Base-by-base conservation (phyloP, 2,797 vertebrate species). In the Hypotaenidia okinawae region DNA sequence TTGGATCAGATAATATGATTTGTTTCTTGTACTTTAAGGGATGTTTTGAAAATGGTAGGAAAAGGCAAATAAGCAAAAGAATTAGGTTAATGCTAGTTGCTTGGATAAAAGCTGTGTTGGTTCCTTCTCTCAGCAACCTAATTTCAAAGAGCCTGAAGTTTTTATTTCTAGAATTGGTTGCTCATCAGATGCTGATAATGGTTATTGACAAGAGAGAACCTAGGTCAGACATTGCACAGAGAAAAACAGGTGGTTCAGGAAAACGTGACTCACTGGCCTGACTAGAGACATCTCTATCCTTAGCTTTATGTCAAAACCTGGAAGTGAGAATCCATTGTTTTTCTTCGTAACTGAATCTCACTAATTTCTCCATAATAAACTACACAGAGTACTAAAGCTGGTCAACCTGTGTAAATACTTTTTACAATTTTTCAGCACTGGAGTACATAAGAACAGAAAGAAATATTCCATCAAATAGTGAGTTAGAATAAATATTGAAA, bases 401-500 rank as follows among this genome's bases (percentile, higher is more conserved):
- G 3, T 6, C 52, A 90, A 61, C 4, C 4, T 67, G 5, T 47
- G 10, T 9, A 87, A 88, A 35, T 30, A 66, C 30, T 55, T 75
- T 80, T 70, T 16, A 52, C 1, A 12, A 16, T 64, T 84, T 87
- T 87, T 85, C 18, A 49, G 7, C 19, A 33, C 9, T 39, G 13
- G 6, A 82, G n/a, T 63, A 47, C 8, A 7, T 39, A 67, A 52
- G 15, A 73, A 52, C 25, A 52, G 23, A 33, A 79, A 79, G 27
- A 93, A 94, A 63, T 18, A 14, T 52, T 83, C 55, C 57, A 11
- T 52, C 17, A 88, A 52, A 55, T 49, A 35, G 21, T 28, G 32
- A 72, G 22, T 66, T 49, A 41, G 30, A 84, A 84, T 25, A 90
- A 94, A 76, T 63, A 67, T 39, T 37, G 14, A 73, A 93, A 74